Evolutionary conservation across 1,140 invertebrate genomes (phyloP).

Genomic region (Meloidogyne floridensis): DNA sequence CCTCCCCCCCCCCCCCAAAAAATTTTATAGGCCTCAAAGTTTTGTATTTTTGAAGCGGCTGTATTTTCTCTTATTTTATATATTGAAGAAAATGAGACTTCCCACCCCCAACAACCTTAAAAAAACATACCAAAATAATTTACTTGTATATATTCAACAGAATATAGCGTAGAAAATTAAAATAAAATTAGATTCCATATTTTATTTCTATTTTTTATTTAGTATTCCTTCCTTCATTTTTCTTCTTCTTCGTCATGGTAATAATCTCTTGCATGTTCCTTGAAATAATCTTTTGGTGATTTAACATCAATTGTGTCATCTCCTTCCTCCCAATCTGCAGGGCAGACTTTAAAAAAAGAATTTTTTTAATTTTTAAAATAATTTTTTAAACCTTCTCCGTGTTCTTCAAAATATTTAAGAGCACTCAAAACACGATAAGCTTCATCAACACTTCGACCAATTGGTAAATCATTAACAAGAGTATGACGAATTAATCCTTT

Average conservation of each 20-base stretch:
- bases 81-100: no score
- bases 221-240: neutral
- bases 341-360: conserved; percentile 50
- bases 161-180: no score
- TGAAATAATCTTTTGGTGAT: conserved; percentile 63
- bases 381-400: conserved; percentile 76
- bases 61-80: no score
- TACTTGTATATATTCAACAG: no score
- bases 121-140: no score
- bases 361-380: conserved; percentile 3
- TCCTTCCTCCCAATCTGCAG: conserved; percentile 59
- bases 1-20: no score
- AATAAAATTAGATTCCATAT: neutral
- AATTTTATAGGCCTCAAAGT: no score
- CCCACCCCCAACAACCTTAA: no score
- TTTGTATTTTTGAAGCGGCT: no score
- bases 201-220: neutral
- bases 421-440: conserved; percentile 84
- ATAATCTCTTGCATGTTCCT: conserved; percentile 39
- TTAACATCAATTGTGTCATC: conserved; percentile 41
- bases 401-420: conserved; percentile 87
- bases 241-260: neutral
- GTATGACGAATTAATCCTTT: conserved; percentile 71
- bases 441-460: conserved; percentile 89
- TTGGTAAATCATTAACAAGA: conserved; percentile 78